These are phyloP conservation scores for Thereuonema tuberculata DNA, from an alignment of 1,140 invertebrate species.

Conservation along the genomic window DNA sequence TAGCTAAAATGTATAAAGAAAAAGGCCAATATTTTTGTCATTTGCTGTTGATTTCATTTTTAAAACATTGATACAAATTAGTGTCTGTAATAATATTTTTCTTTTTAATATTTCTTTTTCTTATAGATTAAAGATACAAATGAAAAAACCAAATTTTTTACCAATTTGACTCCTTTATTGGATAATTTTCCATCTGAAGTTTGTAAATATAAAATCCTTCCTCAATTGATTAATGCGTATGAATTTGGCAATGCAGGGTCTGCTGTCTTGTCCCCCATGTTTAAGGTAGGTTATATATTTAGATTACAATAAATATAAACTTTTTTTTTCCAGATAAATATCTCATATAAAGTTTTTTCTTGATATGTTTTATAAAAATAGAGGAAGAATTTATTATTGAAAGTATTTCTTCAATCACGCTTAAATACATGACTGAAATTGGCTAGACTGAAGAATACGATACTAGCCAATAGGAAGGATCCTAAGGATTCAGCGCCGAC, in stretches of 20 bases:
- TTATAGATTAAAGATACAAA: constrained; percentile 35
- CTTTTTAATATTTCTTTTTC: constrained; percentile 15
- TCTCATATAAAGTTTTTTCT: constrained; percentile 4
- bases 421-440: no score
- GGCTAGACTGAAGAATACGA: no score
- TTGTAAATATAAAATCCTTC: constrained; percentile 85
- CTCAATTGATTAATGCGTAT: constrained; percentile 83
- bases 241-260: constrained; percentile 87
- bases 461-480: no score
- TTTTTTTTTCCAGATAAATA: neutral
- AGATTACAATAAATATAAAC: neutral
- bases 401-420: no score
- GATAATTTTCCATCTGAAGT: constrained; percentile 86
- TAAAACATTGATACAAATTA: neutral
- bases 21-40: no score
- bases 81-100: neutral
- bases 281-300: constrained; percentile 53
- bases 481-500: no score
- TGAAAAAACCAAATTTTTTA: constrained; percentile 59
- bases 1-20: no score
- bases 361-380: neutral
- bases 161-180: constrained; percentile 62
- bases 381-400: no score
- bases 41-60: neutral
- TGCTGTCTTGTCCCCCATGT: constrained; percentile 68